Percentiles rank a stretch among this genome's conserved stretches.
Conservation (phyloP, 2,888 invertebrate genomes). For the Nemoura dubitans region DNA sequence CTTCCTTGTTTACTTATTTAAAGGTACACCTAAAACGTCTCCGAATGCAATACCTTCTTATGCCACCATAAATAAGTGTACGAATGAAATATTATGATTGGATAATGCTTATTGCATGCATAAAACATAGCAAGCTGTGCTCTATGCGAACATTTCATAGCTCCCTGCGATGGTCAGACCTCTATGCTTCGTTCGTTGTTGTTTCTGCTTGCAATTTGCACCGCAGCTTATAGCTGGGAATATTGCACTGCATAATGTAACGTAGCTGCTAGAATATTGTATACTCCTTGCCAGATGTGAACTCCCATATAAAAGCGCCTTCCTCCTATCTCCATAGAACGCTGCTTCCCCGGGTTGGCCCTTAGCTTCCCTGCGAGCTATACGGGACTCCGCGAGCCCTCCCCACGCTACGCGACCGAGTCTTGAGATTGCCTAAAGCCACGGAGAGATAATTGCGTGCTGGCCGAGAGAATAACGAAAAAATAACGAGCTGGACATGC, state of each 20-base stretch:
- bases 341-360: neutral
- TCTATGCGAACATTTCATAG: constrained; percentile 8
- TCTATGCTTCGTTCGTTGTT: constrained; percentile 30
- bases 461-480: neutral
- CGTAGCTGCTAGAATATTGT: constrained; percentile 30
- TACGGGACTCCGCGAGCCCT: neutral
- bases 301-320: constrained; percentile 24
- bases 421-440: constrained; percentile 16
- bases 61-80: constrained; percentile 25
- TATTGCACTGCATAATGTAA: constrained; percentile 40
- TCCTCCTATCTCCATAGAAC: constrained; percentile 15
- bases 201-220: constrained; percentile 40
- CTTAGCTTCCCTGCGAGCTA: neutral
- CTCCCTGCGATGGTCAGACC: constrained; percentile 25
- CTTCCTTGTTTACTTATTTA: constrained; percentile 29
- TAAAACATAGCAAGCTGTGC: constrained; percentile 27
- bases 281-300: constrained; percentile 29
- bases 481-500: neutral
- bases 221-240: constrained; percentile 35
- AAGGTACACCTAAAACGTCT: constrained; percentile 1
- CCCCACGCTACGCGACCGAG: neutral
- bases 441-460: constrained; percentile 13
- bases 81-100: constrained; percentile 42
- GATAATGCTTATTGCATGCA: constrained; percentile 39
- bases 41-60: constrained; percentile 33